Conservation (phyloP, 1,140 invertebrate genomes). For the Leptinotarsa texana region DNA sequence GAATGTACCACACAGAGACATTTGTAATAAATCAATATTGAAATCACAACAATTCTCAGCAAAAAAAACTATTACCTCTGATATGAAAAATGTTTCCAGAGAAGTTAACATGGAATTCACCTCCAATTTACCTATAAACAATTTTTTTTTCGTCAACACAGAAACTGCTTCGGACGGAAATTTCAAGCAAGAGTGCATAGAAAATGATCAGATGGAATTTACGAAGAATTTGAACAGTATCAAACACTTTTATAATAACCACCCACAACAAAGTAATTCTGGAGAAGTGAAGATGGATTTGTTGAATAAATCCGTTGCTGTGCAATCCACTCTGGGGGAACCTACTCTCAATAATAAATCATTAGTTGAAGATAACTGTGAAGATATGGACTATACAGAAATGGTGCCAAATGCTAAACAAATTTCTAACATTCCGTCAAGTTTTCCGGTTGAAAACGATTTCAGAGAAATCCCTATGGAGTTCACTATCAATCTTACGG, state of each 20-base stretch:
- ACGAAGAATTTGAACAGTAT: background rate
- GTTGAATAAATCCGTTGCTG: no score
- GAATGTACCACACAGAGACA: no score
- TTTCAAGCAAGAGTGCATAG: no score
- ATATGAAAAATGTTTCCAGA: background rate
- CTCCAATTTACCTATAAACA: background rate
- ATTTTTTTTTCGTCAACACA: no score
- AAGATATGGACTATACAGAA: background rate
- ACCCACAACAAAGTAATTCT: no score
- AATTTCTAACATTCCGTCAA: background rate
- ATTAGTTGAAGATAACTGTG: background rate
- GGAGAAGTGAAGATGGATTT: no score
- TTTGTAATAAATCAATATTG: no score
- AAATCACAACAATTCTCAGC: no score
- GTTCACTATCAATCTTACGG: no score
- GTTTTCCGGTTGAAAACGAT: background rate
- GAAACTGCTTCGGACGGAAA: no score
- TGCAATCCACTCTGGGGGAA: no score
- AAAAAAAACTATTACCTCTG: background rate
- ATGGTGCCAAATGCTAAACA: background rate
- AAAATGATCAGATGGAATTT: background rate
- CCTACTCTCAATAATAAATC: background rate
- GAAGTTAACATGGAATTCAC: conserved; percentile 18
- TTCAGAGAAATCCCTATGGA: background rate
- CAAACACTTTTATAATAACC: background rate